These are phyloP conservation scores for Planococcus citri DNA, from an alignment of 1,140 invertebrate genomes.

Conservation along the genomic window DNA sequence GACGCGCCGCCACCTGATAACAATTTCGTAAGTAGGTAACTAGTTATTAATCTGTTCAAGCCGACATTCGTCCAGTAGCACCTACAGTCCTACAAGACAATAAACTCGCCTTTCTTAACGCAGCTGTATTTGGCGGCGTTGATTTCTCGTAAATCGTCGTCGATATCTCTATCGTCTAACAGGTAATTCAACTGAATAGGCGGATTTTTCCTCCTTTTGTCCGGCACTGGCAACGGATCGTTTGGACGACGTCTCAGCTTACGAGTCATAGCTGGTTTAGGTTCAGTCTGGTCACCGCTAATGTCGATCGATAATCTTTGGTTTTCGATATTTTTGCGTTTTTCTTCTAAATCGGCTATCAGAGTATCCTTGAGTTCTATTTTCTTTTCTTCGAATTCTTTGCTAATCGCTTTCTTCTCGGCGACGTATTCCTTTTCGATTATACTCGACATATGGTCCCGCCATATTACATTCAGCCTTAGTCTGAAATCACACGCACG, in stretches of 20 bases:
- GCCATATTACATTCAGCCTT: conserved; percentile 67
- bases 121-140: not conserved
- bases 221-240: conserved; percentile 73
- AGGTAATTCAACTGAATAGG: conserved; percentile 70
- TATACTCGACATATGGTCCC: conserved; percentile 69
- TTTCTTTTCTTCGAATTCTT: conserved; percentile 93
- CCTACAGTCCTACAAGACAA: too few species aligned
- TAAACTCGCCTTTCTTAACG: not conserved
- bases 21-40: too few species aligned
- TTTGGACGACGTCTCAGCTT: conserved; percentile 84
- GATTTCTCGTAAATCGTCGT: conserved; percentile 52
- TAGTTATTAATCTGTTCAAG: too few species aligned
- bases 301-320: conserved; percentile 78
- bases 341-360: conserved; percentile 78
- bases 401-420: conserved; percentile 74
- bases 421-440: conserved; percentile 76
- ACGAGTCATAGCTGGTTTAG: conserved; percentile 57
- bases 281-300: conserved; percentile 47
- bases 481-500: conserved; percentile 36
- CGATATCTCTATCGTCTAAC: conserved; percentile 78
- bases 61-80: too few species aligned
- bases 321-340: conserved; percentile 73
- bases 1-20: not conserved
- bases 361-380: conserved; percentile 81
- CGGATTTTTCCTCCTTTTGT: conserved; percentile 62